Percentiles rank a stretch among this genome's conserved stretches.
phyloP scores from a whole-genome alignment of 2,888 invertebrate genomes.

The Molorchus minor region DNA sequence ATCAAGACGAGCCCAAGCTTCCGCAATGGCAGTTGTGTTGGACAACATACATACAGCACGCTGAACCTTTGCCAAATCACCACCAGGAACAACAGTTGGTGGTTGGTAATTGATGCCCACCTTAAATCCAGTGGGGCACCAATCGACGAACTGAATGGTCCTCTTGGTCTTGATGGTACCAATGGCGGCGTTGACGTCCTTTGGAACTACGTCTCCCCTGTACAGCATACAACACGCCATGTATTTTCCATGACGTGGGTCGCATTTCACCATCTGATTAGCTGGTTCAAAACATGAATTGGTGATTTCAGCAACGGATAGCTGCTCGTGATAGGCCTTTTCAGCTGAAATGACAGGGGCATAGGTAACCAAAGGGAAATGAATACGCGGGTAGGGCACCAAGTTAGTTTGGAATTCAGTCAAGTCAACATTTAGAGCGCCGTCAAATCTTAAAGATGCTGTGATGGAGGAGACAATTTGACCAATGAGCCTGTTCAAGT shows the following conservation, averaged over 20 bases:
- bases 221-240: slow-evolving; percentile 96
- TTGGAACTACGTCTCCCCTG: slow-evolving; percentile 86
- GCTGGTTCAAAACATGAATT: slow-evolving; percentile 71
- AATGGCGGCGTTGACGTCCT: slow-evolving; percentile 93
- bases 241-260: slow-evolving; percentile 91
- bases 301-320: slow-evolving; percentile 69
- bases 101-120: slow-evolving; percentile 93
- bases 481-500: slow-evolving; percentile 92
- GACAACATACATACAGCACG: slow-evolving; percentile 98
- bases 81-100: slow-evolving; percentile 91
- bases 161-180: slow-evolving; percentile 95
- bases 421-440: slow-evolving; percentile 80
- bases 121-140: slow-evolving; percentile 85
- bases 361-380: slow-evolving; percentile 68
- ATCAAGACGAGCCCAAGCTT: slow-evolving; percentile 95
- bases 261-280: slow-evolving; percentile 88
- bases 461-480: slow-evolving; percentile 94
- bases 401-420: slow-evolving; percentile 70
- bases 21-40: slow-evolving; percentile 94
- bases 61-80: slow-evolving; percentile 92
- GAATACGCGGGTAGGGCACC: slow-evolving; percentile 71
- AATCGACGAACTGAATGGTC: slow-evolving; percentile 91
- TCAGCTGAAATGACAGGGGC: slow-evolving; percentile 69
- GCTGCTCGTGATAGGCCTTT: slow-evolving; percentile 69
- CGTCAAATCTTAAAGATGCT: slow-evolving; percentile 73